These are phyloP conservation scores for Onychostoma macrolepis DNA, from an alignment of 2,113 vertebrate species.

Conservation along the genomic window DNA sequence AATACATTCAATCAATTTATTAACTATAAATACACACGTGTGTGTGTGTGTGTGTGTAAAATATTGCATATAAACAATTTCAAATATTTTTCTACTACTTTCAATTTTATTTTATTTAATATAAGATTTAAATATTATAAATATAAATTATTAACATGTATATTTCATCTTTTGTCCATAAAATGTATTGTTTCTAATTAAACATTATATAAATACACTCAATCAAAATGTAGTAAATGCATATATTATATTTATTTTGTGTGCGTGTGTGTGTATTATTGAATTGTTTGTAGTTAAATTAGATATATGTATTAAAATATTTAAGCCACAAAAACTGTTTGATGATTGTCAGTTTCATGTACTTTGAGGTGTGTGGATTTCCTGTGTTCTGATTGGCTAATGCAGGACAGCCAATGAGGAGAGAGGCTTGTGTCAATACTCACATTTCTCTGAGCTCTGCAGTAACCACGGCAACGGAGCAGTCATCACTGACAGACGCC, in stretches of 20 bases:
- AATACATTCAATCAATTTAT: no score
- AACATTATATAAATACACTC: neutral
- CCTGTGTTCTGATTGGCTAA: neutral
- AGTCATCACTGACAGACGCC: slow-evolving; percentile 93
- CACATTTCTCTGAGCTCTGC: slow-evolving; percentile 85
- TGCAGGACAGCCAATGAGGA: neutral
- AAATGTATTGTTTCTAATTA: neutral
- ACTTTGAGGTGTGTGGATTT: neutral
- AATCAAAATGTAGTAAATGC: neutral
- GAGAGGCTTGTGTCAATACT: slow-evolving; percentile 66
- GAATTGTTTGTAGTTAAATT: neutral
- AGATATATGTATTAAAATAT: neutral
- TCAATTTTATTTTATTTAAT: neutral
- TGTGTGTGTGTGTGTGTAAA: no score
- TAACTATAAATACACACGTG: no score
- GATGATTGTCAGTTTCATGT: neutral
- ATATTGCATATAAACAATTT: no score
- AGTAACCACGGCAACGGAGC: slow-evolving; percentile 86
- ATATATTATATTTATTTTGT: neutral
- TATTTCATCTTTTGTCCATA: neutral
- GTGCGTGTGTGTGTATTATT: neutral
- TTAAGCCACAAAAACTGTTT: neutral
- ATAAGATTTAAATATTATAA: neutral
- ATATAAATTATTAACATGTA: no score
- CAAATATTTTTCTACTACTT: no score